Evolutionary conservation across 2,797 vertebrate species (phyloP).

Genomic region (Enteromius paludinosus): DNA sequence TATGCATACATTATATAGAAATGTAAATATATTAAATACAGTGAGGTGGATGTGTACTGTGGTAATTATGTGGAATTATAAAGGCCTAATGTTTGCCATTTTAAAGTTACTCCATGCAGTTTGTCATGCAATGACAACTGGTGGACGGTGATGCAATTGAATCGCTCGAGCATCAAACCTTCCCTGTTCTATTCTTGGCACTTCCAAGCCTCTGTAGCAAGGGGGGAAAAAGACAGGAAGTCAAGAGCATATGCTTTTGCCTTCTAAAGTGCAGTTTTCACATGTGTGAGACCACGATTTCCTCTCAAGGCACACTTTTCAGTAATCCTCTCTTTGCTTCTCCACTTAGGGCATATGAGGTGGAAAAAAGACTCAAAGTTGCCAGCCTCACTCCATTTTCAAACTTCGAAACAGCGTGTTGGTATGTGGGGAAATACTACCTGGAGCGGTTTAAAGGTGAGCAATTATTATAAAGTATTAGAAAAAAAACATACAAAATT

Average conservation of each 20-base stretch:
- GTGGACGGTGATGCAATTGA: conserved; percentile 14
- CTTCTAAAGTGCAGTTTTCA: conserved; percentile 49
- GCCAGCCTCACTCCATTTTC: conserved; percentile 92
- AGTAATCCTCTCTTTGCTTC: conserved; percentile 40
- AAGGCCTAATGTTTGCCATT: conserved; percentile 7
- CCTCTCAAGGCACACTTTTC: conserved; percentile 20
- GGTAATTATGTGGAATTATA: conserved; percentile 10
- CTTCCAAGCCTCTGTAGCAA: conserved; percentile 14
- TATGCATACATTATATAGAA: neutral
- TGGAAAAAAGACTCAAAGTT: conserved; percentile 93
- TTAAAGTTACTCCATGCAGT: conserved; percentile 25
- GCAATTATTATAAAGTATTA: neutral
- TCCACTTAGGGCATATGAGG: conserved; percentile 91
- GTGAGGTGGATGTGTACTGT: neutral
- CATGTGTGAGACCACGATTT: conserved; percentile 31
- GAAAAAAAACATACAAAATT: neutral
- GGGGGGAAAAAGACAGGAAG: conserved; percentile 14
- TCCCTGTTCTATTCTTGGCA: conserved; percentile 33
- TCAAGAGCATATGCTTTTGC: conserved; percentile 47
- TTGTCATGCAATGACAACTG: conserved; percentile 23
- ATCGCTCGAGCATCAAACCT: conserved; percentile 28
- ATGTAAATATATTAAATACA: neutral
- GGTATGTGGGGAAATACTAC: conserved; percentile 94
- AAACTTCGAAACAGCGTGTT: conserved; percentile 97
- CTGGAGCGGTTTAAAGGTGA: conserved; percentile 96